Evolutionary conservation across 2,113 vertebrate genomes (phyloP).

Genomic region (Aptenodytes patagonicus): DNA sequence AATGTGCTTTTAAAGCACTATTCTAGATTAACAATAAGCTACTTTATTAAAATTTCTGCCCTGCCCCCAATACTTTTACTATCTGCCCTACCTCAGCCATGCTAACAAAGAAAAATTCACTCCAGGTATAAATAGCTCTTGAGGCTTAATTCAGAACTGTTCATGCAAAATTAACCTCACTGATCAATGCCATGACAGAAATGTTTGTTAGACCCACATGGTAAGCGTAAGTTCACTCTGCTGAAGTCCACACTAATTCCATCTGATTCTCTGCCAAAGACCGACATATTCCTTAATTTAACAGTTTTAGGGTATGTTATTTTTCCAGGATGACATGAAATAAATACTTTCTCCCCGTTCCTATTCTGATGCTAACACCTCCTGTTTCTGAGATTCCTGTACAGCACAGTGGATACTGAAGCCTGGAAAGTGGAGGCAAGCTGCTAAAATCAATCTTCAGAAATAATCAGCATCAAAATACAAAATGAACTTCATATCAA

Average conservation of each 20-base stretch:
- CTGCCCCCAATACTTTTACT: background rate
- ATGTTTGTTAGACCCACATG: background rate
- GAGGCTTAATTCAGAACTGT: background rate
- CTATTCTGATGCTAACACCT: background rate
- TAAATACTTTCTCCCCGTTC: background rate
- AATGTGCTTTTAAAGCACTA: background rate
- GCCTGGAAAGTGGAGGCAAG: background rate
- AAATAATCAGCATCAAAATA: slow-evolving; percentile 22
- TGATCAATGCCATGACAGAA: background rate
- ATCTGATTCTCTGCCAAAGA: background rate
- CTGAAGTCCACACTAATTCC: background rate
- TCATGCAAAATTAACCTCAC: background rate
- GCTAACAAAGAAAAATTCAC: background rate
- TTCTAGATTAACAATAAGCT: background rate
- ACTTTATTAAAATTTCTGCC: background rate
- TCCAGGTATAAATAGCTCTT: background rate
- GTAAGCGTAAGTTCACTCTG: background rate
- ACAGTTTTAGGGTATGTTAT: background rate
- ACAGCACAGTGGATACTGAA: background rate
- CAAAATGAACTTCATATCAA: background rate
- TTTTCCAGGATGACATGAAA: background rate
- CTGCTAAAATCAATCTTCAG: background rate
- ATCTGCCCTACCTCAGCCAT: background rate
- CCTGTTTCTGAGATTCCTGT: background rate
- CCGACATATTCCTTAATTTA: background rate